Evolutionary conservation across 92 coral and sea anemone species (phyloP).

Genomic region (Paragorgia papillata): DNA sequence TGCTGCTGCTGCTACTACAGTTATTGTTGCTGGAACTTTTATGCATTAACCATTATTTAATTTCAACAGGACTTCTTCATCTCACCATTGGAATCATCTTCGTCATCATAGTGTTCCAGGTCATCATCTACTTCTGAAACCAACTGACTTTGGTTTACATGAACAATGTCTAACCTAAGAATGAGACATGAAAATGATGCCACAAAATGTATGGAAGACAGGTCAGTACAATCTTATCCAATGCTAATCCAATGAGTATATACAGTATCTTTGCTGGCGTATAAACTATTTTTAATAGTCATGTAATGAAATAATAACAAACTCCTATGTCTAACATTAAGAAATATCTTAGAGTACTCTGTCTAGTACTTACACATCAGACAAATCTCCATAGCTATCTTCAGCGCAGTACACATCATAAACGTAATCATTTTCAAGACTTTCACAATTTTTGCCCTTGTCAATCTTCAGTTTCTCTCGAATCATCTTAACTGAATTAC

Average conservation of each 20-base stretch:
- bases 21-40: no score
- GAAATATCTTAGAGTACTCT: not conserved
- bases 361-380: conserved; percentile 74
- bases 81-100: conserved; percentile 97
- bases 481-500: conserved; percentile 94
- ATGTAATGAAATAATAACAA: not conserved
- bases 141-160: conserved; percentile 70
- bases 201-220: not conserved
- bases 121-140: conserved; percentile 73
- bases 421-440: conserved; percentile 73
- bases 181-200: not conserved
- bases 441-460: conserved; percentile 59
- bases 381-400: conserved; percentile 67
- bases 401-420: conserved; percentile 86
- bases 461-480: conserved; percentile 86
- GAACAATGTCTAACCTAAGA: conserved; percentile 80
- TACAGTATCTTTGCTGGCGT: no score
- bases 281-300: no score
- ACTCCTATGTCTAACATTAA: not conserved
- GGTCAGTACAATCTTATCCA: no score
- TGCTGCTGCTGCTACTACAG: no score
- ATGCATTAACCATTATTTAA: no score
- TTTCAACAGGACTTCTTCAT: no score
- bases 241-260: no score
- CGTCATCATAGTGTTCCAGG: conserved; percentile 84